Evolutionary conservation across 2,113 vertebrate genomes (phyloP).

Genomic region (Neoarius graeffei): DNA sequence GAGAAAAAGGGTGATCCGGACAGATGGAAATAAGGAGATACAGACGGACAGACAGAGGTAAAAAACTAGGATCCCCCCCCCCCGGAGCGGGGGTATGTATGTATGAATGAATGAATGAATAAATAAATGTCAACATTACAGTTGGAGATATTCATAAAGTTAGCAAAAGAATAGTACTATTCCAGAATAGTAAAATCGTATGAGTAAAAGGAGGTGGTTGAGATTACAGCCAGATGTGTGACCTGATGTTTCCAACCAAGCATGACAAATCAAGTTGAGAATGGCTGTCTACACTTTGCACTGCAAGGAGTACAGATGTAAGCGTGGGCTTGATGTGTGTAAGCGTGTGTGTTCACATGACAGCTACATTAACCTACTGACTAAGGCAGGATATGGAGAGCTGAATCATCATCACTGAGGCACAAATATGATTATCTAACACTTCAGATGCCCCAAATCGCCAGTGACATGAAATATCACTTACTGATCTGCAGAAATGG

Average conservation of each 20-base stretch:
- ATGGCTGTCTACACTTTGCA: not conserved
- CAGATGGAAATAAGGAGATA: too few species aligned
- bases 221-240: not conserved
- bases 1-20: too few species aligned
- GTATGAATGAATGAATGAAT: too few species aligned
- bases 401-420: conserved; percentile 1
- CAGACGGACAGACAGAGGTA: too few species aligned
- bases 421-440: not conserved
- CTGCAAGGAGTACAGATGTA: conserved; percentile 10
- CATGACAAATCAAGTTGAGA: not conserved
- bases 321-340: conserved; percentile 7
- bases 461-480: not conserved
- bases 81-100: too few species aligned
- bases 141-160: not conserved
- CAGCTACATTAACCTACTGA: conserved; percentile 13
- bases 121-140: not conserved
- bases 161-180: not conserved
- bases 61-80: too few species aligned
- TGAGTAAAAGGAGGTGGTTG: not conserved
- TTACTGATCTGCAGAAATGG: not conserved
- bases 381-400: not conserved
- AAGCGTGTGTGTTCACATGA: not conserved
- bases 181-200: not conserved
- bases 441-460: not conserved
- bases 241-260: not conserved